Conservation (phyloP, 2,888 invertebrate species). For the Pollenia griseotomentosa region DNA sequence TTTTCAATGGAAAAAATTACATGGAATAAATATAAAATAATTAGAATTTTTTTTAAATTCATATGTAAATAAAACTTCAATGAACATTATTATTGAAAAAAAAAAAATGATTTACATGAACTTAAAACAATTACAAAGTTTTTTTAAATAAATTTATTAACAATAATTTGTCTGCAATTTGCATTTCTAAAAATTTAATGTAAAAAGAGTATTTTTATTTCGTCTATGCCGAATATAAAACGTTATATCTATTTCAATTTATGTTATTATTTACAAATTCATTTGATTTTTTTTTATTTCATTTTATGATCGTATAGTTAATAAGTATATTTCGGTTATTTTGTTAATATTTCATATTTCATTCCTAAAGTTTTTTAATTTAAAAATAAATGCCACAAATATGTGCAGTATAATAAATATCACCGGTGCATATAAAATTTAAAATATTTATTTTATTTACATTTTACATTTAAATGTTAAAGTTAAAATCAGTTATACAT, state of each 20-base stretch:
- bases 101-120: no score
- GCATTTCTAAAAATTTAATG: background rate
- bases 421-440: conserved; percentile 70
- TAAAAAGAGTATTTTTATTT: conserved; percentile 11
- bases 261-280: conserved; percentile 25
- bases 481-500: conserved; percentile 5
- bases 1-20: no score
- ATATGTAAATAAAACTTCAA: no score
- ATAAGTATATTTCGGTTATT: conserved; percentile 32
- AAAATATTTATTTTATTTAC: conserved; percentile 37
- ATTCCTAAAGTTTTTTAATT: conserved; percentile 36
- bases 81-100: no score
- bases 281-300: conserved; percentile 3
- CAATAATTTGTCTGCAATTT: no score
- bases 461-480: conserved; percentile 15
- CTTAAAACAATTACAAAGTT: no score
- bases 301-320: conserved; percentile 6
- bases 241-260: background rate
- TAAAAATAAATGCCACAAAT: conserved; percentile 73
- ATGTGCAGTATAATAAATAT: conserved; percentile 73
- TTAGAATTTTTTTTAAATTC: no score
- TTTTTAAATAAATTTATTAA: no score
- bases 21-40: no score
- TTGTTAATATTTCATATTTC: conserved; percentile 24
- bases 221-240: conserved; percentile 17